These are phyloP conservation scores for Prochilodus magdalenae DNA, from an alignment of 2,113 vertebrate genomes.

Conservation along the genomic window DNA sequence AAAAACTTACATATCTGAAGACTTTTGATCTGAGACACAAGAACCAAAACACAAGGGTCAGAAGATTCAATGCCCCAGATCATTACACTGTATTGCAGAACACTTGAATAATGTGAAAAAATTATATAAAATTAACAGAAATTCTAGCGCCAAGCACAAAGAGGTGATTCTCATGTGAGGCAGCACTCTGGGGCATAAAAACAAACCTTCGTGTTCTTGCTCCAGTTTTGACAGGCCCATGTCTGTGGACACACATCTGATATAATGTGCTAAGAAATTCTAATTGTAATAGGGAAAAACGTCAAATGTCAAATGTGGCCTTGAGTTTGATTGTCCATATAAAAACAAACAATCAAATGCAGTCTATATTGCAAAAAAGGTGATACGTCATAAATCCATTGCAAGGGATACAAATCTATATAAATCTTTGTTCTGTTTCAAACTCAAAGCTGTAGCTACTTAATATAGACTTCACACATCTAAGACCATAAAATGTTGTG, in stretches of 20 bases:
- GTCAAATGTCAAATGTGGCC: background rate
- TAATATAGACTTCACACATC: constrained; percentile 31
- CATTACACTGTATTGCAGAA: constrained; percentile 15
- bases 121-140: constrained; percentile 9
- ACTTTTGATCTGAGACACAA: constrained; percentile 21
- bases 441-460: constrained; percentile 26
- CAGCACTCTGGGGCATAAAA: background rate
- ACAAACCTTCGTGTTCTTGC: constrained; percentile 6
- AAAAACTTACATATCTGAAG: constrained; percentile 5
- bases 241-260: constrained; percentile 2
- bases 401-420: constrained; percentile 24
- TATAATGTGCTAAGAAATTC: constrained; percentile 8
- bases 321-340: constrained; percentile 21
- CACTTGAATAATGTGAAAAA: constrained; percentile 30
- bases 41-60: constrained; percentile 21
- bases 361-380: constrained; percentile 33
- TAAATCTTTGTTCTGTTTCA: constrained; percentile 24
- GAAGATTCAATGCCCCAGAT: constrained; percentile 11
- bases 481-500: constrained; percentile 36
- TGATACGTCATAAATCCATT: constrained; percentile 4
- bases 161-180: background rate
- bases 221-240: background rate
- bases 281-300: constrained; percentile 4
- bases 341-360: constrained; percentile 35
- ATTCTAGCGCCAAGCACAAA: background rate